Evolutionary conservation across 2,888 invertebrate species (phyloP), one percentile per base, ranked within the genome.

Genomic region (Crioceris asparagi): DNA sequence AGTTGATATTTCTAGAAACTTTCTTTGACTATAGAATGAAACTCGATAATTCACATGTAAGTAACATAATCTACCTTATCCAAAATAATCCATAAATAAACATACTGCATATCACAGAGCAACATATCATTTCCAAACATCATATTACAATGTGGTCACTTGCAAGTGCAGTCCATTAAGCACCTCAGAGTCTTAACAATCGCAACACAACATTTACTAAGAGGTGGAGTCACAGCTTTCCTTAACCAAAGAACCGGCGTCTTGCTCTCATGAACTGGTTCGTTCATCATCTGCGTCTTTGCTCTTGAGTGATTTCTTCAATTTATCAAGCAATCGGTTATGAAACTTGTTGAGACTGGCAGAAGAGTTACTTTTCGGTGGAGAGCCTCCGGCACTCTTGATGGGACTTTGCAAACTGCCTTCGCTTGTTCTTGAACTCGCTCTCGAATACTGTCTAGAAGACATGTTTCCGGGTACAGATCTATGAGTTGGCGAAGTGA

Each of bases 261-360:
- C 45, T 39, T 45, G 42, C 17, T 52, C 70, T 75, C 74, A 76
- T 61, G 70, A 73, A 56, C 69, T 64, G 38, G 63, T 60, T 58
- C 62, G 69, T 64, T 57, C 59, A 43, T 66, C 56, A 11, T 47
- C 47, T 7, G 43, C 41, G 25, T 45, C 45, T 32, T 44, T 44
- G 25, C 61, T 73, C 50, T 75, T 73, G 55, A 84, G 67, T 48
- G 82, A 79, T 44, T 77, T 70, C 68, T 79, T 79, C 63, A 85
- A 64, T 65, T 83, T 83, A 66, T 84, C 83, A 62, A 85, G 77
- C 61, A 84, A 71, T 58, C 82, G 74, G 65, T 72, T 79, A 71
- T 84, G 83, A 64, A 84, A 84, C 68, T 83, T 83, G 63, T 83
- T 82, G 44, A 82, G 61, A 51, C 76, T 74, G 48, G 66, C 72